Conservation (phyloP, 2,888 invertebrate species). For the Malachius bipustulatus region DNA sequence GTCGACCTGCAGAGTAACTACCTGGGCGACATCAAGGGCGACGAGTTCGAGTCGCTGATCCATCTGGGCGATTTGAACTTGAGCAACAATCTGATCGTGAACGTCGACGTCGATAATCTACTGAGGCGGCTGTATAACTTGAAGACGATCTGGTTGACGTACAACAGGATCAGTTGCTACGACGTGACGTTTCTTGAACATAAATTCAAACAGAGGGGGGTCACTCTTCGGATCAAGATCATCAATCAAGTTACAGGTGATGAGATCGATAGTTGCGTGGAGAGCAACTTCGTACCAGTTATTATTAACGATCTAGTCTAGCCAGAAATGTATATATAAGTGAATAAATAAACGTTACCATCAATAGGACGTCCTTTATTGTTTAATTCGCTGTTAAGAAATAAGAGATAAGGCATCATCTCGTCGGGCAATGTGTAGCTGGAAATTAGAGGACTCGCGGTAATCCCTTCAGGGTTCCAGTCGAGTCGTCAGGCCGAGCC, state of each 20-base stretch:
- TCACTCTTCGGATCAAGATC: background rate
- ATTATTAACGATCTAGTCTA: too few relatives aligned
- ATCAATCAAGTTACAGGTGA: background rate
- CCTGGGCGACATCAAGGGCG: background rate
- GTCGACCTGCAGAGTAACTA: background rate
- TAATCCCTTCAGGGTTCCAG: too few relatives aligned
- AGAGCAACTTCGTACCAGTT: too few relatives aligned
- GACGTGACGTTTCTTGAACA: background rate
- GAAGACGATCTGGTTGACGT: background rate
- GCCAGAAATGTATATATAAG: too few relatives aligned
- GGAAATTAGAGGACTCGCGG: too few relatives aligned
- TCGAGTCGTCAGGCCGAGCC: too few relatives aligned
- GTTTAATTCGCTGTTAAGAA: too few relatives aligned
- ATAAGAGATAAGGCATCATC: too few relatives aligned
- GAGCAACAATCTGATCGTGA: background rate
- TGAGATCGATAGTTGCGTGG: background rate
- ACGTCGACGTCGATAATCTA: background rate
- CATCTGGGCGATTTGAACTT: background rate
- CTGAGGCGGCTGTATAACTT: background rate
- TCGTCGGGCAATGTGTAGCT: too few relatives aligned
- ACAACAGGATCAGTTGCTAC: conserved; percentile 3
- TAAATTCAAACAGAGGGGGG: background rate
- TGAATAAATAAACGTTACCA: too few relatives aligned
- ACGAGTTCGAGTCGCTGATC: background rate
- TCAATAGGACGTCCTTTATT: too few relatives aligned